phyloP scores from a whole-genome alignment of 2,797 vertebrate species.

The Protosalanx chinensis region DNA sequence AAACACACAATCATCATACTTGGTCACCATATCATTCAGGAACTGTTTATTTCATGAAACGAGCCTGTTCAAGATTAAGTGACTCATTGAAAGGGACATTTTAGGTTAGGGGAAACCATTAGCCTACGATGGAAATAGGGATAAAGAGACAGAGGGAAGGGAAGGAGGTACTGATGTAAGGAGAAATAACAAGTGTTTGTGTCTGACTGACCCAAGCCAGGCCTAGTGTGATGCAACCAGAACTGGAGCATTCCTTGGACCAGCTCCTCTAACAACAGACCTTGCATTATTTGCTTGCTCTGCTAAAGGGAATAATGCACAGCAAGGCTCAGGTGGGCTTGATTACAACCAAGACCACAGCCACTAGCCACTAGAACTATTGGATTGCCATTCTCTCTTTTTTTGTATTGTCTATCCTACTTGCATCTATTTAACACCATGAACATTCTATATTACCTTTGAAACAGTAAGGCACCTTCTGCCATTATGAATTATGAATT shows the following conservation, averaged over 20 bases:
- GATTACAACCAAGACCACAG: slow-evolving; percentile 54
- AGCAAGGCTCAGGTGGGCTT: slow-evolving; percentile 60
- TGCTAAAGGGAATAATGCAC: slow-evolving; percentile 34
- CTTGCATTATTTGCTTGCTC: slow-evolving; percentile 46
- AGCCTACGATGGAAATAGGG: slow-evolving; percentile 31
- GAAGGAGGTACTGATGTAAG: slow-evolving; percentile 13
- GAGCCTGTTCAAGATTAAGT: not conserved
- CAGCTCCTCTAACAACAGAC: slow-evolving; percentile 41
- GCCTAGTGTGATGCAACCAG: slow-evolving; percentile 46
- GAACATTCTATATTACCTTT: not conserved
- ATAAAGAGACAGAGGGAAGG: not conserved
- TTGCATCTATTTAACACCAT: not conserved
- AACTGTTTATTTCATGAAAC: not conserved
- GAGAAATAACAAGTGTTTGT: slow-evolving; percentile 47
- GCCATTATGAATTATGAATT: slow-evolving; percentile 12
- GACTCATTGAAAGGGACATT: not conserved
- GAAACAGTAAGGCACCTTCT: not conserved
- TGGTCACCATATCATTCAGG: not conserved
- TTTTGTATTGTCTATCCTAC: not conserved
- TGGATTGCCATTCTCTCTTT: slow-evolving; percentile 15
- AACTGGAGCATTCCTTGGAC: slow-evolving; percentile 51
- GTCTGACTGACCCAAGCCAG: slow-evolving; percentile 47
- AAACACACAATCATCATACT: not conserved
- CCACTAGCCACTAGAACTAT: slow-evolving; percentile 43
- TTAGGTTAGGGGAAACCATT: not conserved